Evolutionary conservation across 2,113 vertebrate species (phyloP).

Genomic region (Notechis scutatus): DNA sequence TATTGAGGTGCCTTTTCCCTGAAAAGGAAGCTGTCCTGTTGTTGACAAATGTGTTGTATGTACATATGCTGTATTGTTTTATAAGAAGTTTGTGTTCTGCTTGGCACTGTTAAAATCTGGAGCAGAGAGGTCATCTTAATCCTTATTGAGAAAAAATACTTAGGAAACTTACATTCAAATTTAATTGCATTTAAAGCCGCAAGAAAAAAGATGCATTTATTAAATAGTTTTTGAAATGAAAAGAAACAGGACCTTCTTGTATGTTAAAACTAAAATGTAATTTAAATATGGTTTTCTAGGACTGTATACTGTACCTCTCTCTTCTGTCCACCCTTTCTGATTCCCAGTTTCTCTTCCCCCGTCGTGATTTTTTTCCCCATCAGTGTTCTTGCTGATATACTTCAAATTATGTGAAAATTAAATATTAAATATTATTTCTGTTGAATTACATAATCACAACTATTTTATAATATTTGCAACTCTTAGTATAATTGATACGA

Average conservation of each 20-base stretch:
- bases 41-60: background rate
- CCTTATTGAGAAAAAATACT: background rate
- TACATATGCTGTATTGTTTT: background rate
- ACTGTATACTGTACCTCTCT: background rate
- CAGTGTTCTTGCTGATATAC: background rate
- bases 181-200: background rate
- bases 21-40: background rate
- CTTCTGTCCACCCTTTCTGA: background rate
- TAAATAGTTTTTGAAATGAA: background rate
- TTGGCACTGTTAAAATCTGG: background rate
- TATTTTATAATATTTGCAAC: background rate
- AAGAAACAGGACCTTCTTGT: background rate
- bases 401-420: background rate
- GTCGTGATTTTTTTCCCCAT: background rate
- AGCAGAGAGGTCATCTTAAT: background rate
- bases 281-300: background rate
- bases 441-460: background rate
- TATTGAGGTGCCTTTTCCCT: background rate
- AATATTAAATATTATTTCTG: background rate
- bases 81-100: background rate
- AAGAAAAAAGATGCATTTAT: background rate
- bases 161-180: background rate
- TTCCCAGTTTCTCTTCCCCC: background rate
- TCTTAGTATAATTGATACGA: background rate
- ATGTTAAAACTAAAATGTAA: background rate